phyloP scores from a whole-genome alignment of 1,140 invertebrate species.

The Psix sp. region DNA sequence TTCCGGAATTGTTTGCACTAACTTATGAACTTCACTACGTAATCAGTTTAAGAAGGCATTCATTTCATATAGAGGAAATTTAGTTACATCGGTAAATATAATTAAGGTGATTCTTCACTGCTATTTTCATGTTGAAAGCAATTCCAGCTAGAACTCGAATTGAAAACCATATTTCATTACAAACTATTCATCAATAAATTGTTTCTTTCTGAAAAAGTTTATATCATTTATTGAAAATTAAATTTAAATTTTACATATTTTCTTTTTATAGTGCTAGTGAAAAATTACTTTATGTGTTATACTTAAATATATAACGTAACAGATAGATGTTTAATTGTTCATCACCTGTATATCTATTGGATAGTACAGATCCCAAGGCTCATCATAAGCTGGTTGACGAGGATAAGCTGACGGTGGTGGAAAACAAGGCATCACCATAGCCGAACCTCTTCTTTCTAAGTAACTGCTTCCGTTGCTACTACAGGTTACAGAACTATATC shows the following conservation, averaged over 20 bases:
- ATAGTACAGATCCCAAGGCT: constrained; percentile 80
- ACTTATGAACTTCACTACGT: constrained; percentile 31
- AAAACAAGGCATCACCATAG: constrained; percentile 83
- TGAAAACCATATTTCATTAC: no score
- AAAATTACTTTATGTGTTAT: no score
- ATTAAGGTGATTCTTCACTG: no score
- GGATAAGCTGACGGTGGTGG: constrained; percentile 77
- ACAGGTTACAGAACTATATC: constrained; percentile 87
- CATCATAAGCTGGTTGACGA: constrained; percentile 72
- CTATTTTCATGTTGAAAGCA: no score
- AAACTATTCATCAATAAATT: no score
- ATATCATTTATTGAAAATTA: no score
- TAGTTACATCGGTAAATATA: background rate
- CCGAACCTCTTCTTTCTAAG: constrained; percentile 85
- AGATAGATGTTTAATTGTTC: no score
- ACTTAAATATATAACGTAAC: no score
- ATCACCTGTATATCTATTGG: constrained; percentile 83
- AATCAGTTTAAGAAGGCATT: constrained; percentile 10
- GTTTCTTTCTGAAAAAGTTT: no score
- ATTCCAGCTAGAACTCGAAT: no score
- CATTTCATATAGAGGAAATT: constrained; percentile 13
- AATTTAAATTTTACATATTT: no score
- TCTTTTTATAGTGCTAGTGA: no score
- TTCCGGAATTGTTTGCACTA: constrained; percentile 32
- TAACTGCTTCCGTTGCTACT: constrained; percentile 89